Evolutionary conservation across 1,140 invertebrate genomes (phyloP), one percentile per base, ranked within the genome.

Genomic region (Danaus melanippus): DNA sequence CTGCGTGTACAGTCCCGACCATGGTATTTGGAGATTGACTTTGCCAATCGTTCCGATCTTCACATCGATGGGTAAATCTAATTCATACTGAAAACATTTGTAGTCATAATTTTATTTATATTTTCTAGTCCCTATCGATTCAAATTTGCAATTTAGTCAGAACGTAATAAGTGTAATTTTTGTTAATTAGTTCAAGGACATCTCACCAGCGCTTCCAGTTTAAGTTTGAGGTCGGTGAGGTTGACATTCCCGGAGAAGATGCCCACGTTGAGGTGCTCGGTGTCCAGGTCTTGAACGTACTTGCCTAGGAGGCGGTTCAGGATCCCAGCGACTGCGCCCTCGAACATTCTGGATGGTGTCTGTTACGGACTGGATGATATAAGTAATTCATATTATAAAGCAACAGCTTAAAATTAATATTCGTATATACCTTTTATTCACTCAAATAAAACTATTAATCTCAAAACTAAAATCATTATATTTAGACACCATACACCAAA

Each of bases 181-280:
- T 32, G 21, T 32, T 7, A 32, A 32, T 32, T 7, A 32, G 2
- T 32, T 32, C 4, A 7, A 32, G 7, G 21, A 32, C 21, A 17
- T 84, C 90, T 88, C 88, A 95, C 94, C 89, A 96, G 72, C 58
- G 94, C 93, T 83, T 95, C 94, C 32, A 93, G 91, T 79, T 93
- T 93, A 8, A 96, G 84, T 78, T 92, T 92, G 11, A 95, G 84
- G 74, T 95, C 93, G 17, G 89, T 91, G 10, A 96, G 88, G 70
- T 93, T 92, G 9, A 94, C 93, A 66, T 93, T 90, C 62, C 94
- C 94, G 51, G 92, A 93, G 73, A 95, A 94, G 56, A 96, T 94
- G 60, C 94, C 93, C 46, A 95, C 90, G 72, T 94, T 94, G 12
- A 96, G 89, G 71, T 94, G 93, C 84, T 94, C 93, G 5, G 92